Percentiles rank a stretch among this genome's conserved stretches.
phyloP scores from a whole-genome alignment of 64 coral and sea anemone species.

The Stichodactyla mertensii region DNA sequence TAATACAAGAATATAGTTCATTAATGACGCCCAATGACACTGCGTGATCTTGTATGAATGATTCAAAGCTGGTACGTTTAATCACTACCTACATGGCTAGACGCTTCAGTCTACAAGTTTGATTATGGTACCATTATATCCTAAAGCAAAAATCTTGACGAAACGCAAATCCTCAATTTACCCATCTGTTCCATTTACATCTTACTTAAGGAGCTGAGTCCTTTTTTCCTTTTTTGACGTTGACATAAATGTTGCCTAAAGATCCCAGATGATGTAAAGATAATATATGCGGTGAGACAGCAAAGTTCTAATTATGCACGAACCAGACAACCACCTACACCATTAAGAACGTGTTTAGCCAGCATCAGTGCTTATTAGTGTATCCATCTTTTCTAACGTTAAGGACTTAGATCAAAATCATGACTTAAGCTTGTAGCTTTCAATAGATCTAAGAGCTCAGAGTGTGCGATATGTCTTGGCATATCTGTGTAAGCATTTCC shows the following conservation, averaged over 20 bases:
- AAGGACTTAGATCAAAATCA: neutral
- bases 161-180: neutral
- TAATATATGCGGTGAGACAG: neutral
- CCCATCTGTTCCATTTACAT: neutral
- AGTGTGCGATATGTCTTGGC: neutral
- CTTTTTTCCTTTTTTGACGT: neutral
- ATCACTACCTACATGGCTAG: too few species aligned
- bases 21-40: too few species aligned
- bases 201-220: neutral
- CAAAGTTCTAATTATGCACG: neutral
- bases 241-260: neutral
- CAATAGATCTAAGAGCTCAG: neutral
- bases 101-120: too few species aligned
- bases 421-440: neutral
- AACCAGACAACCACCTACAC: neutral
- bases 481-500: neutral
- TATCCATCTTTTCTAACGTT: neutral
- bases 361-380: neutral
- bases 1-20: too few species aligned
- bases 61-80: too few species aligned
- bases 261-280: constrained; percentile 1
- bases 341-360: neutral
- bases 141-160: neutral
- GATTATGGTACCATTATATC: too few species aligned
- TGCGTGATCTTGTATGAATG: too few species aligned